Percentiles rank a stretch among this genome's conserved stretches.
These are phyloP conservation scores for Drosophila trichaetosa DNA, from an alignment of 2,888 invertebrate genomes.

Conservation along the genomic window DNA sequence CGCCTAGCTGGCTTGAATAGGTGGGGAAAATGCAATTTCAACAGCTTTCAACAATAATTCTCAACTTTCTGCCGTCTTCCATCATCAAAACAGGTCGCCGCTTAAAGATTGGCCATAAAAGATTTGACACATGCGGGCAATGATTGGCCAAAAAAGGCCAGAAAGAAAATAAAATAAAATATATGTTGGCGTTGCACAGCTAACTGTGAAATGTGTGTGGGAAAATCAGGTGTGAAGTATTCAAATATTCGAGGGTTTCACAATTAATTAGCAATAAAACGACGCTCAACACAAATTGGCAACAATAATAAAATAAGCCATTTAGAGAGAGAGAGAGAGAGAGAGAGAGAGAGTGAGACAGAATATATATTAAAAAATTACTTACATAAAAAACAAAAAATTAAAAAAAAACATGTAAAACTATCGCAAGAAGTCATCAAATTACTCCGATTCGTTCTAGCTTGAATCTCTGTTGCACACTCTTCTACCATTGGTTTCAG, in stretches of 20 bases:
- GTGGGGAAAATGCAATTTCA: constrained; percentile 29
- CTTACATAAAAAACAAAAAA: neutral
- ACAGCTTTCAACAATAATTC: constrained; percentile 37
- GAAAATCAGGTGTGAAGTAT: constrained; percentile 27
- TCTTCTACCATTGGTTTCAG: constrained; percentile 9
- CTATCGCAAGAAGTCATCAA: neutral
- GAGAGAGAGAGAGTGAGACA: too few relatives aligned
- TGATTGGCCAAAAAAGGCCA: neutral
- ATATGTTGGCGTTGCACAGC: constrained; percentile 6
- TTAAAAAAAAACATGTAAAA: neutral
- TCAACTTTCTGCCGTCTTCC: constrained; percentile 16
- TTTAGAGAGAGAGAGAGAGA: neutral
- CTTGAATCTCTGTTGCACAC: neutral
- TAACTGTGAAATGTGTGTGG: constrained; percentile 29
- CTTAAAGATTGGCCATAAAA: constrained; percentile 29
- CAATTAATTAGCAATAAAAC: constrained; percentile 9
- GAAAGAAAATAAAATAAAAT: neutral
- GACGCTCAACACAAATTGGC: constrained; percentile 10
- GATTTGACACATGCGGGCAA: constrained; percentile 39
- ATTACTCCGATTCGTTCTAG: neutral
- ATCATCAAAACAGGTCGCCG: constrained; percentile 9
- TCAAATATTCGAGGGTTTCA: constrained; percentile 10
- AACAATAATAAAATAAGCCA: neutral
- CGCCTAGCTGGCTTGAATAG: neutral
- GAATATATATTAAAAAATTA: neutral